Conservation (phyloP, 2,113 vertebrate genomes). For the Syngnathus typhle region DNA sequence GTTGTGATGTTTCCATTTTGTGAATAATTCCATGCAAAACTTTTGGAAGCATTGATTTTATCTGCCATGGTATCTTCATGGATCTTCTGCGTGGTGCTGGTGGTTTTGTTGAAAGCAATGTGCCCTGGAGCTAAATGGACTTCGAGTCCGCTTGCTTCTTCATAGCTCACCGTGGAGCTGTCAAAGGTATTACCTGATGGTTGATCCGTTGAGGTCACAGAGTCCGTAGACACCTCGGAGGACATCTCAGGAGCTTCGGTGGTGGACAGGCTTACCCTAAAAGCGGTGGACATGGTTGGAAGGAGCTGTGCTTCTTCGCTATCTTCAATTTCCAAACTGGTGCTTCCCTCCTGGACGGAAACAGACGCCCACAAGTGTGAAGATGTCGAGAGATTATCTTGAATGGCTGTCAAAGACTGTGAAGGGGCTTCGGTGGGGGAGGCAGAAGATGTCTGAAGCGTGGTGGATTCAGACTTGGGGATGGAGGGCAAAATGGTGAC, state of each 20-base stretch:
- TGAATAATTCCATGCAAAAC: not conserved
- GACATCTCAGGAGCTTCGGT: not conserved
- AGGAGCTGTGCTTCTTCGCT: slow-evolving; percentile 7
- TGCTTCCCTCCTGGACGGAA: slow-evolving; percentile 50
- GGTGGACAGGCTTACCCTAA: slow-evolving; percentile 21
- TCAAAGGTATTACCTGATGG: slow-evolving; percentile 35
- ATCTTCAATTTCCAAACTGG: slow-evolving; percentile 49
- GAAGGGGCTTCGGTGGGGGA: slow-evolving; percentile 1
- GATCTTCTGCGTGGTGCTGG: not conserved
- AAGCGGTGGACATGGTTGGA: slow-evolving; percentile 14
- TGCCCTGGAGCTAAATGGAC: slow-evolving; percentile 27
- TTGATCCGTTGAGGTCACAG: slow-evolving; percentile 4
- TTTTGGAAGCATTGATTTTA: slow-evolving; percentile 3
- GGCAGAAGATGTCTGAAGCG: slow-evolving; percentile 16
- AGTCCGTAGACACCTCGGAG: slow-evolving; percentile 13
- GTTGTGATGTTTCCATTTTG: not conserved
- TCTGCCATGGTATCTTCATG: slow-evolving; percentile 1
- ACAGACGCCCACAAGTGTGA: slow-evolving; percentile 31
- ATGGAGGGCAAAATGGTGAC: not conserved
- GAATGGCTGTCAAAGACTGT: slow-evolving; percentile 13
- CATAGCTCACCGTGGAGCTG: slow-evolving; percentile 19
- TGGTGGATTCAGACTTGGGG: slow-evolving; percentile 23
- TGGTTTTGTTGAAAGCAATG: slow-evolving; percentile 1
- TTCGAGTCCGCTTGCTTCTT: slow-evolving; percentile 47
- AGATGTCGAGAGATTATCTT: slow-evolving; percentile 25